Evolutionary conservation across 2,888 invertebrate species (phyloP), one percentile per base, ranked within the genome.

Genomic region (Cerceris rybyensis): DNA sequence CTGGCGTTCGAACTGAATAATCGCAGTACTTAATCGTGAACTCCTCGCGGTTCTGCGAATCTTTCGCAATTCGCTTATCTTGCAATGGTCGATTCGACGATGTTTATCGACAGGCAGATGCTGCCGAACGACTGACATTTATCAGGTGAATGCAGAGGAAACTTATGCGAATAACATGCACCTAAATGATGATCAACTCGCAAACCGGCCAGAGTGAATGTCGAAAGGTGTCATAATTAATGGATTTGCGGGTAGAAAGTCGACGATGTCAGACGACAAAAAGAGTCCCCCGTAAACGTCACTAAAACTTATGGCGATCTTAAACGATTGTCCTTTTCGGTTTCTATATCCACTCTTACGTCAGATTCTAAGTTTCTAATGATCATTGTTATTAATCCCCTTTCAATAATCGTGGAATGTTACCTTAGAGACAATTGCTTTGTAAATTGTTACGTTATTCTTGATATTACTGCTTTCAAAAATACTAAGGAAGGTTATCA

Each of bases 111-210:
- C 43, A 77, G 58, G 70, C 61, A 78, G 75, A 85, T 74, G 76
- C 75, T 70, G 80, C 66, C 71, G 70, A 58, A 69, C 85, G 59
- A 77, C 78, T 84, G 84, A 78, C 84, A 84, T 84, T 84, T 84
- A 83, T 84, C 81, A 61, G 72, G 65, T 61, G 55, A 76, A 84
- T 70, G 79, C 69, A 63, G 74, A 63, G 57, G 50, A 69, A 60
- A 68, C 61, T 64, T 49, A 54, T 57, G 50, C 52, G 54, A 68
- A 68, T 80, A 80, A 80, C 70, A 58, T 43, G 50, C 64, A 57
- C 55, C 54, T 55, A 43, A 67, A 67, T 72, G 83, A 67, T 72
- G 83, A 67, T 74, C 57, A 64, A 63, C 59, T 69, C 60, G 59
- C 59, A 49, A 63, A 65, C 61, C 39, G 28, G 66, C 17, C 71